Evolutionary conservation across 2,888 invertebrate species (phyloP), one percentile per base, ranked within the genome.

Genomic region (Conus canariensis): DNA sequence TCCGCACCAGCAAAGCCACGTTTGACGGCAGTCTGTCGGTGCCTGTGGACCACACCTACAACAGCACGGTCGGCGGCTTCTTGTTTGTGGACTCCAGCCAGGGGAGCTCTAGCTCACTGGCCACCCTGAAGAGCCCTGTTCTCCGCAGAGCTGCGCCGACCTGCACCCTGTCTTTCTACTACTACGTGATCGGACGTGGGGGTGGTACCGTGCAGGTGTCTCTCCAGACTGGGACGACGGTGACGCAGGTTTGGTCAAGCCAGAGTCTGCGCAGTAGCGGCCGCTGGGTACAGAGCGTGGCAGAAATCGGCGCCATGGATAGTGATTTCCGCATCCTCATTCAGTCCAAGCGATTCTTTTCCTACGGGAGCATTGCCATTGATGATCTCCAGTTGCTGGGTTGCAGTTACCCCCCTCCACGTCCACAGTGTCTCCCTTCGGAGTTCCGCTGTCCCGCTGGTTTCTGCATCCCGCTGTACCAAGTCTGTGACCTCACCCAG

Each of bases 101-200:
- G 89, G 94, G 94, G 7, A 30, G 58, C 0, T 25, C 74, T 60
- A 92, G 91, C 77, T 80, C 93, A 9, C 58, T 88, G 58, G 95
- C 95, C 9, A 91, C 89, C 0, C 91, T 95, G 1, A 86, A 91
- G 88, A 94, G 94, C 67, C 94, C 94, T 45, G 74, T 90, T 0
- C 90, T 95, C 12, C 92, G 93, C 14, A 93, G 97, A 89, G 98
- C 98, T 95, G 98, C 98, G 94, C 98, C 98, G 93, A 98, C 98
- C 25, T 99, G 99, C 95, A 98, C 98, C 97, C 90, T 95, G 64
- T 83, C 90, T 45, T 92, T 92, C 70, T 92, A 90, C 88, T 92
- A 92, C 90, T 90, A 88, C 88, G 77, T 86, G 64, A 85, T 85
- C 56, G 90, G 90, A 7, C 56, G 60, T 25, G 74, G 74, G 4